Percentiles rank a stretch among this genome's conserved stretches.
Conservation (phyloP, 2,113 vertebrate species). For the Chaenogobius annularis region DNA sequence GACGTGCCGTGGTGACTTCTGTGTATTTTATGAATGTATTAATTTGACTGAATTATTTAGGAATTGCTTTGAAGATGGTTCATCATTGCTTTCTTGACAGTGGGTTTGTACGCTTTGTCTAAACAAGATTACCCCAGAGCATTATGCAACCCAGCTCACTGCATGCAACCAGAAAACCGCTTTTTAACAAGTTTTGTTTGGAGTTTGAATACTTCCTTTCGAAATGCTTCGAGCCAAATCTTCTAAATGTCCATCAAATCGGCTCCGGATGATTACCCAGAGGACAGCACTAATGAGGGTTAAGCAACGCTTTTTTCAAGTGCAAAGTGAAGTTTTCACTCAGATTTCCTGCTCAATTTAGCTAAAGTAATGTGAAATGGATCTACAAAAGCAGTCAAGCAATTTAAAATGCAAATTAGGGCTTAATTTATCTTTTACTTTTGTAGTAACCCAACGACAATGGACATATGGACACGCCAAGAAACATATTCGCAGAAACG, state of each 20-base stretch:
- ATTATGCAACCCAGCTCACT: constrained; percentile 36
- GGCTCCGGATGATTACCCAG: not conserved
- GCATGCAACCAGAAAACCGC: constrained; percentile 23
- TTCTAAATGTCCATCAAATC: constrained; percentile 12
- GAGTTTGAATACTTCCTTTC: not conserved
- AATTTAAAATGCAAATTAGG: not conserved
- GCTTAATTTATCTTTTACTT: not conserved
- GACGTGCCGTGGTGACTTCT: constrained; percentile 41
- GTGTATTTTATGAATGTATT: constrained; percentile 68
- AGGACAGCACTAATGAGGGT: not conserved
- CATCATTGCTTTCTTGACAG: constrained; percentile 33
- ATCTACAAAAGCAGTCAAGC: not conserved
- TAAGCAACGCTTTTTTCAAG: not conserved
- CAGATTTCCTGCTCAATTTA: not conserved
- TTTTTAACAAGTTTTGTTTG: constrained; percentile 7
- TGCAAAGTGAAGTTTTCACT: not conserved
- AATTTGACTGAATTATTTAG: constrained; percentile 69
- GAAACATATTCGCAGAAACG: too few relatives aligned
- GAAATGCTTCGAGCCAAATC: not conserved
- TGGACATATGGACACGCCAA: too few relatives aligned
- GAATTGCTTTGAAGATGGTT: constrained; percentile 45
- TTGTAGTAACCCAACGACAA: not conserved
- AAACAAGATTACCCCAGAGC: constrained; percentile 47
- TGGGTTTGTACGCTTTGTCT: constrained; percentile 55
- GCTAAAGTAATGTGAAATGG: not conserved